Evolutionary conservation across 2,888 invertebrate species (phyloP).

Genomic region (Parelbella ahira): DNA sequence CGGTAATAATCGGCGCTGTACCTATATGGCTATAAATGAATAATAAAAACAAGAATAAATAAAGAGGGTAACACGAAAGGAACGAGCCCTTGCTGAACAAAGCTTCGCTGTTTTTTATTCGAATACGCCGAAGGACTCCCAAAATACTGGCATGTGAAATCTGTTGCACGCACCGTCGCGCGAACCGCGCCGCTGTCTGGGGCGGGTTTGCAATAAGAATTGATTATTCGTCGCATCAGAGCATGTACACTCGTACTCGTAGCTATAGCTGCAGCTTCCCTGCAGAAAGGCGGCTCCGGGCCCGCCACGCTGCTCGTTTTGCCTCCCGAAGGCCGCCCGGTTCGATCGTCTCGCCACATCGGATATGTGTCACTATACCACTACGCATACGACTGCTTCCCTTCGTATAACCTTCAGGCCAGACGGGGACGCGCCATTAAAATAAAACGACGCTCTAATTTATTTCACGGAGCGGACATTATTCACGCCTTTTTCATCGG

Average conservation of each 20-base stretch:
- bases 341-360: conserved; percentile 55
- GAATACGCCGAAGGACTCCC: background rate
- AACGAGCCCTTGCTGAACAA: conserved; percentile 1
- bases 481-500: conserved; percentile 26
- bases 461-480: conserved; percentile 27
- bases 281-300: conserved; percentile 35
- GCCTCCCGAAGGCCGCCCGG: conserved; percentile 72
- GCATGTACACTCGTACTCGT: conserved; percentile 26
- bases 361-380: conserved; percentile 76
- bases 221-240: conserved; percentile 22
- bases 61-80: too few relatives aligned
- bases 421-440: conserved; percentile 40
- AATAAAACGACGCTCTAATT: conserved; percentile 35
- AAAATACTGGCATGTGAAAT: conserved; percentile 16
- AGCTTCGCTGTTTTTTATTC: conserved; percentile 8
- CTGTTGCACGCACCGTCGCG: conserved; percentile 7
- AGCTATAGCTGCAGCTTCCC: conserved; percentile 31
- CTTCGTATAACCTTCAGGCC: conserved; percentile 45
- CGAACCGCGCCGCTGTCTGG: conserved; percentile 12
- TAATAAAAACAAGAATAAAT: too few relatives aligned
- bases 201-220: conserved; percentile 21
- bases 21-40: too few relatives aligned
- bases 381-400: conserved; percentile 54
- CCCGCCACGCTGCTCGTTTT: conserved; percentile 53
- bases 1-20: too few relatives aligned